Evolutionary conservation across 2,888 invertebrate species (phyloP).

Genomic region (Napeogenes sylphis): DNA sequence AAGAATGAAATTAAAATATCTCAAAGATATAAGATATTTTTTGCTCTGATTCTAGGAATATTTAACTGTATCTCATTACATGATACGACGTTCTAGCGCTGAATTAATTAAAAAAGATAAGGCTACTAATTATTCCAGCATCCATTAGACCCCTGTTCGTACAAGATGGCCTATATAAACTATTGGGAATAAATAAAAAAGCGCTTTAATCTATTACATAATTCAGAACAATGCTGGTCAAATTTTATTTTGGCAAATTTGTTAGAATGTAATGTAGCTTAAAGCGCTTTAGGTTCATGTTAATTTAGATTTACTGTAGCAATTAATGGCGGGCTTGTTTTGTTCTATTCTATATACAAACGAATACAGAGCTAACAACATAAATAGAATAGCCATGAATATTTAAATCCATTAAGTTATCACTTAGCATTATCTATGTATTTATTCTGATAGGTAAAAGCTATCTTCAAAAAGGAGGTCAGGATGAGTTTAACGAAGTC

Average conservation of each 20-base stretch:
- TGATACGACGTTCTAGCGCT: constrained; percentile 32
- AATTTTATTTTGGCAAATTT: background rate
- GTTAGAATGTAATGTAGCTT: constrained; percentile 2
- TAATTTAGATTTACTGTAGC: no score
- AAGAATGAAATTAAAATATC: no score
- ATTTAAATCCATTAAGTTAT: background rate
- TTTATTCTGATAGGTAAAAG: constrained; percentile 24
- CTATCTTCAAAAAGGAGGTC: constrained; percentile 29
- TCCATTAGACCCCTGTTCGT: constrained; percentile 18
- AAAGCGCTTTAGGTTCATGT: no score
- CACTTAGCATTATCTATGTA: constrained; percentile 11
- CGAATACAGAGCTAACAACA: background rate
- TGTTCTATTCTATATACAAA: no score
- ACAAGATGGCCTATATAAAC: constrained; percentile 16
- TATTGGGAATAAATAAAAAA: no score
- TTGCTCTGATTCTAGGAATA: background rate
- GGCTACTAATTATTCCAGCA: constrained; percentile 58
- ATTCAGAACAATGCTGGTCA: no score
- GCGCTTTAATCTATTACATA: no score
- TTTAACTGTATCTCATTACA: constrained; percentile 27
- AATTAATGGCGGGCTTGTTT: no score
- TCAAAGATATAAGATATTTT: no score
- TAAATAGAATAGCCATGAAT: background rate
- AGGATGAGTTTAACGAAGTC: constrained; percentile 30
- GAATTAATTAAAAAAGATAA: constrained; percentile 67